Evolutionary conservation across 2,797 vertebrate genomes (phyloP).

Genomic region (Melopsittacus undulatus): DNA sequence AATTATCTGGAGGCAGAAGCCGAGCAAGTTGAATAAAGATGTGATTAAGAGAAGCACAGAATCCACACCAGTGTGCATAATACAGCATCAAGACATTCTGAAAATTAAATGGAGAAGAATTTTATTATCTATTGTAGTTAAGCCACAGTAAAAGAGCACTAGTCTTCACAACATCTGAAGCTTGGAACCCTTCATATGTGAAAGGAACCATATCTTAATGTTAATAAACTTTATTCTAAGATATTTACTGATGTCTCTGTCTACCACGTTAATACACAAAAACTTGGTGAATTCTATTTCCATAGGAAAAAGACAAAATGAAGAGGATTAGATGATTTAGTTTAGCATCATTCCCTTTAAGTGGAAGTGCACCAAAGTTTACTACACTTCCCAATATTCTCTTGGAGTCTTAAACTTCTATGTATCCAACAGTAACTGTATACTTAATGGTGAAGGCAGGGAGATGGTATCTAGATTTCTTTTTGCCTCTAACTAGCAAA

Average conservation of each 20-base stretch:
- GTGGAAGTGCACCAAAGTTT: not conserved
- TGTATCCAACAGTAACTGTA: not conserved
- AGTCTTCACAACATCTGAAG: not conserved
- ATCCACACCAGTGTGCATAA: constrained; percentile 84
- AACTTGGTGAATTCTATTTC: not conserved
- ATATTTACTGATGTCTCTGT: not conserved
- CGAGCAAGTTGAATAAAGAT: constrained; percentile 87
- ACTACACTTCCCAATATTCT: not conserved
- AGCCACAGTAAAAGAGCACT: not conserved
- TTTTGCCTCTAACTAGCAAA: not conserved
- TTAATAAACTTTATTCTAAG: not conserved
- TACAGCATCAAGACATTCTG: constrained; percentile 90
- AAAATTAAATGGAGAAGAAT: not conserved
- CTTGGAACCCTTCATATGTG: not conserved
- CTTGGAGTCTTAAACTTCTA: not conserved
- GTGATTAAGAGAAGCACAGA: constrained; percentile 83
- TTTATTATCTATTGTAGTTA: not conserved
- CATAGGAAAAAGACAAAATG: not conserved
- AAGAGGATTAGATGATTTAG: not conserved
- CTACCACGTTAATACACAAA: not conserved
- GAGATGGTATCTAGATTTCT: not conserved
- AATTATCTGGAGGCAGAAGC: constrained; percentile 83
- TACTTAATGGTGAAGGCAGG: not conserved
- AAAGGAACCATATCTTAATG: not conserved
- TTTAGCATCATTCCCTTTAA: not conserved